phyloP scores from a whole-genome alignment of 2,797 vertebrate genomes.

The Ciconia nigra region DNA sequence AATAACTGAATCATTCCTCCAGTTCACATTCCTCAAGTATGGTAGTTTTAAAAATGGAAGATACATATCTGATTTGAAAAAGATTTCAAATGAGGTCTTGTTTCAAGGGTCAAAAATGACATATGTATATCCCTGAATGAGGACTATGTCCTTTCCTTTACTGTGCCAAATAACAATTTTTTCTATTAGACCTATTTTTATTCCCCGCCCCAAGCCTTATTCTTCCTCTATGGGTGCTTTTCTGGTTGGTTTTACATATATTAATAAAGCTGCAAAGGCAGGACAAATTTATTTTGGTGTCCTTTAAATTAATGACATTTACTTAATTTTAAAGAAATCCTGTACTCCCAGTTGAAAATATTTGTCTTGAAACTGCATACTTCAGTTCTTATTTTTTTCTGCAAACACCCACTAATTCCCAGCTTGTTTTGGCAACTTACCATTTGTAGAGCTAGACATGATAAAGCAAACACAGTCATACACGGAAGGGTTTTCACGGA shows the following conservation, averaged over 20 bases:
- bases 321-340: neutral
- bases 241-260: neutral
- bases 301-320: neutral
- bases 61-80: neutral
- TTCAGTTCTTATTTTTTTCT: neutral
- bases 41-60: neutral
- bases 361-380: neutral
- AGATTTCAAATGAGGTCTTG: neutral
- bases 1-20: neutral
- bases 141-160: neutral
- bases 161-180: neutral
- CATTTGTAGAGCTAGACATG: constrained; percentile 94
- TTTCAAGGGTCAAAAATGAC: neutral
- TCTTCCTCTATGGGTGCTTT: neutral
- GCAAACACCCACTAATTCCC: neutral
- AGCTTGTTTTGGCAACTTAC: constrained; percentile 66
- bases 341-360: neutral
- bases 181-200: neutral
- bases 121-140: neutral
- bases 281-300: neutral
- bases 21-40: neutral
- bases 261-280: neutral
- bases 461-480: constrained; percentile 89
- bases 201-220: neutral
- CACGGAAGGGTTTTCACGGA: constrained; percentile 79